Base-by-base conservation (phyloP, 1,140 invertebrate species). In the Caerostris darwini region DNA sequence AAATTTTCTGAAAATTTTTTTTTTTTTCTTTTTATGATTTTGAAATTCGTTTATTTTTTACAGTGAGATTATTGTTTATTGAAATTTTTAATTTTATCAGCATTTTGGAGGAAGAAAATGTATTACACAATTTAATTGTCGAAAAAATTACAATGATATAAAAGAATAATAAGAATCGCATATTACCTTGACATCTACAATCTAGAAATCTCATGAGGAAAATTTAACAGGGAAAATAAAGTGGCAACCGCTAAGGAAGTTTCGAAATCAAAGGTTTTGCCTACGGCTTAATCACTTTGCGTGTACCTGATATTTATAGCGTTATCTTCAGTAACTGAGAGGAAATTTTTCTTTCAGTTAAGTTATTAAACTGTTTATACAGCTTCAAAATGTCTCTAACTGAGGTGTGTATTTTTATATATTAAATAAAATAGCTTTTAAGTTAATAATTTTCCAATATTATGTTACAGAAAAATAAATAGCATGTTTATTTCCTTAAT, bases 211-310 rank as follows among this genome's bases (percentile, higher is more conserved):
- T 77, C 34, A 77, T 77, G 53, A 77, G 71, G 71, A 77, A 77
- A 77, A 77, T 53, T 50, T 77, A 53, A 0, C 61, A 5, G 34
- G 10, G 7, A 53, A 53, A 77, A 53, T 5, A 77, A 53, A 50
- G 10, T 77, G 71, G 71, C 71, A 77, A 77, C 71, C 71, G 34
- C 10, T 50, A 53, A 77, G 71, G 8, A 77, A 77, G 71, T 77
- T 77, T 77, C 53, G 71, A 77, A 77, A 77, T 77, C 71, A 12
- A 34, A 53, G 34, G 53, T 8, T 77, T 77, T 53, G 71, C 71
- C 71, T 77, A 14, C 8, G 71, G 71, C 71, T 53, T 77, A 12
- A 5, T 77, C 17, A 69, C 17, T n/a, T 34, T 34, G 17, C 7
- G 61, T 12, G n/a, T 67, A 17, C 6, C 34, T 77, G 19, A 12